Evolutionary conservation across 2,113 vertebrate genomes (phyloP), one percentile per base, ranked within the genome.

Genomic region (Centropus bengalensis): DNA sequence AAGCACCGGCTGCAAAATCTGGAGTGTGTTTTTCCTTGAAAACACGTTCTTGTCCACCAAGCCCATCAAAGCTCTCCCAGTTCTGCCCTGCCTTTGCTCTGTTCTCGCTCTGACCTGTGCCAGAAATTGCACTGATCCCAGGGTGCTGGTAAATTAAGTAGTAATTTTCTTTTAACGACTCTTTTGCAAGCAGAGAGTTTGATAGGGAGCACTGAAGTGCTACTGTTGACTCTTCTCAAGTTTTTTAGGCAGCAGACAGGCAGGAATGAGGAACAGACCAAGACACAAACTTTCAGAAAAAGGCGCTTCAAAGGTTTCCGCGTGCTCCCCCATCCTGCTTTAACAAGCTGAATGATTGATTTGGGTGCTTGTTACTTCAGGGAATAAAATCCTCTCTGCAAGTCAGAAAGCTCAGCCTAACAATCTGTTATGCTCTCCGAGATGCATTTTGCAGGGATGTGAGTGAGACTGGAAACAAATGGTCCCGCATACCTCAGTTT

Each of bases 301-400:
- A 84, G 55, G 18, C 3, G 2, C 45, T 89, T 40, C 42, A 33
- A 81, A 81, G 56, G 59, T 55, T 69, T 55, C 9, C 42, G n/a
- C 76, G 30, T 23, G 62, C 60, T 78, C 22, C 71, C 42, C 47
- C 86, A 84, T n/a, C 62, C 64, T 30, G 30, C 76, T 78, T 55
- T 30, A 93, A 90, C 64, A 33, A 93, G 80, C 80, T n/a, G 86
- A 52, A n/a, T 63, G 92, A 96, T 89, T 87, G 91, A 94, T 91
- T 79, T 55, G 78, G 87, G 71, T 47, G 84, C 84, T 82, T n/a
- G 74, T 55, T 82, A 45, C 87, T 66, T 36, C 12, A 45, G 89
- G 82, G 66, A 91, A 91, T 87, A 80, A 94, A 92, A 89, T 42
- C 82, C 59, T 78, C 49, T 58, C 66, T 66, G 77, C 83, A 58